phyloP scores from a whole-genome alignment of 1,140 invertebrate species.

The Trichogramma pretiosum region DNA sequence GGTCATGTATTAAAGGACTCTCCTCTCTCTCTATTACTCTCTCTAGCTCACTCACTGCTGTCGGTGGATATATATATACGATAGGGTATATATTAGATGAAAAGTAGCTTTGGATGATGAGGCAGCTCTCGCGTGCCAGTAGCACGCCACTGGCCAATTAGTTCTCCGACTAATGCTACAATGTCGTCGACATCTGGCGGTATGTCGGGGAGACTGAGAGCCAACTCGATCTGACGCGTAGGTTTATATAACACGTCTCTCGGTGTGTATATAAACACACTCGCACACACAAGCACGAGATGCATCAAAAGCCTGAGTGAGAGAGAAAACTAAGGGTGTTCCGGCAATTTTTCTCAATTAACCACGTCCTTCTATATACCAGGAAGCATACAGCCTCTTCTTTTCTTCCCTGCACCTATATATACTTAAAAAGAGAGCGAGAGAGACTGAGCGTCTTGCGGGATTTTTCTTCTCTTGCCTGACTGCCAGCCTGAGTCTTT shows the following conservation, averaged over 20 bases:
- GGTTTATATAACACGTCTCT: no score
- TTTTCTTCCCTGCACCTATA: neutral
- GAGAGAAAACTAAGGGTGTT: neutral
- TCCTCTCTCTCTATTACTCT: no score
- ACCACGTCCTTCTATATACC: constrained; percentile 13
- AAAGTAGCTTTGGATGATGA: no score
- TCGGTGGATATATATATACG: no score
- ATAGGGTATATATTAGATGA: no score
- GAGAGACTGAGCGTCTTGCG: neutral
- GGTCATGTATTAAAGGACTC: neutral
- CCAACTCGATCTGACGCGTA: no score
- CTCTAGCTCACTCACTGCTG: no score
- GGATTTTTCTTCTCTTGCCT: constrained; percentile 2
- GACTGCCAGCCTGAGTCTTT: neutral
- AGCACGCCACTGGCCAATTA: constrained; percentile 25
- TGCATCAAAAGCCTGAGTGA: no score
- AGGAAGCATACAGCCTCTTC: no score
- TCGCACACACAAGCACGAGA: no score
- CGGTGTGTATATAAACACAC: no score
- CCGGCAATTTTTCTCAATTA: constrained; percentile 22
- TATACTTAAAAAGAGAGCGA: neutral
- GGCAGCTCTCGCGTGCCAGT: neutral
- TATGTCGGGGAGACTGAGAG: no score
- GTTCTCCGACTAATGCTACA: constrained; percentile 15
- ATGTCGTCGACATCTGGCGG: constrained; percentile 18